Conservation (phyloP, 2,888 invertebrate genomes). For the Molanna angustata region DNA sequence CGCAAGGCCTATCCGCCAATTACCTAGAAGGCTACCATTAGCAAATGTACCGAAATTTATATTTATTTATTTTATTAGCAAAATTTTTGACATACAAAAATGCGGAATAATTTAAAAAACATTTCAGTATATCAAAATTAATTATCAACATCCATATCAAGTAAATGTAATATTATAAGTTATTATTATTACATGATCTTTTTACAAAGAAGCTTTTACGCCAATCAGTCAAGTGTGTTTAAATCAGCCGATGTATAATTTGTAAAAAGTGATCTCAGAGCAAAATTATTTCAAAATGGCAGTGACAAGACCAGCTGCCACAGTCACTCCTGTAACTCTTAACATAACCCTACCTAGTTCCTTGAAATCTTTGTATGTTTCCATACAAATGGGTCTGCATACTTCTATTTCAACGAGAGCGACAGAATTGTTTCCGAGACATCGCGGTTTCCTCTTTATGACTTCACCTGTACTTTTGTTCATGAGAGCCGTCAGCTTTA, state of each 20-base stretch:
- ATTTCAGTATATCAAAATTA: neutral
- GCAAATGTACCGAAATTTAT: too few relatives aligned
- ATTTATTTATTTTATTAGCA: neutral
- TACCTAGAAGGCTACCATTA: too few relatives aligned
- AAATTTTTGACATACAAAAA: neutral
- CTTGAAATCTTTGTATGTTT: constrained; percentile 87
- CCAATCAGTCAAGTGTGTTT: too few relatives aligned
- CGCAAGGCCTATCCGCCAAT: too few relatives aligned
- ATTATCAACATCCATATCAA: neutral
- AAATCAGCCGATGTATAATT: too few relatives aligned
- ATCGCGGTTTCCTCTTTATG: constrained; percentile 86
- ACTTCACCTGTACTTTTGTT: constrained; percentile 92
- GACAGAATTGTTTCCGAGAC: constrained; percentile 83
- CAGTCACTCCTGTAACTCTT: constrained; percentile 84
- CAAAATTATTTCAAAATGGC: constrained; percentile 52
- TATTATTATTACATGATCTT: too few relatives aligned
- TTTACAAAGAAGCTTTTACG: too few relatives aligned
- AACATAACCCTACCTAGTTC: constrained; percentile 94
- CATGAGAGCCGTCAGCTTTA: constrained; percentile 80
- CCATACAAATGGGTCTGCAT: constrained; percentile 83
- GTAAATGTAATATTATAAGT: too few relatives aligned
- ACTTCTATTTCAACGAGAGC: constrained; percentile 87
- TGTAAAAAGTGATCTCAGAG: too few relatives aligned
- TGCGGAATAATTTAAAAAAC: neutral
- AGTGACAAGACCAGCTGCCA: constrained; percentile 94